These are phyloP conservation scores for Austrolebias charrua DNA, from an alignment of 2,797 vertebrate genomes.

Conservation along the genomic window DNA sequence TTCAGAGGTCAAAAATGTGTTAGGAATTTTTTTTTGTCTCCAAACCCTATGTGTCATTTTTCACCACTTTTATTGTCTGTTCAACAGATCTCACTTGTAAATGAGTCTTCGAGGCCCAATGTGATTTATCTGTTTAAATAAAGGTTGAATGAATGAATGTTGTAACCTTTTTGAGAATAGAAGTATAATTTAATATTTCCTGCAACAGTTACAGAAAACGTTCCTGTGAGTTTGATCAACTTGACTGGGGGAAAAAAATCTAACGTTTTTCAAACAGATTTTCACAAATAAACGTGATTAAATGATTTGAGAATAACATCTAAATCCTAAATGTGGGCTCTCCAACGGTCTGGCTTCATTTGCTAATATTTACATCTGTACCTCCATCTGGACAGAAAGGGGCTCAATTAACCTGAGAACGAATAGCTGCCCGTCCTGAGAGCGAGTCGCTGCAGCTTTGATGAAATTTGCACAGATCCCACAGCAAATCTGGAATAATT, in stretches of 20 bases:
- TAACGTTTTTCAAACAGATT: slow-evolving; percentile 1
- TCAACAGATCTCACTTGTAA: too few relatives aligned
- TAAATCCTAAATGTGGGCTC: slow-evolving; percentile 44
- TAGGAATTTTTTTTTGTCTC: too few relatives aligned
- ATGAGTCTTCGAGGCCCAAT: too few relatives aligned
- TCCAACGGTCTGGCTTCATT: slow-evolving; percentile 41
- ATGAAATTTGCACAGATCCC: slow-evolving; percentile 69
- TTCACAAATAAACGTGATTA: slow-evolving; percentile 26
- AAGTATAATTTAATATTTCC: too few relatives aligned
- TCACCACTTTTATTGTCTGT: too few relatives aligned
- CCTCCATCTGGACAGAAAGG: slow-evolving; percentile 71
- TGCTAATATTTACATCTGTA: slow-evolving; percentile 74
- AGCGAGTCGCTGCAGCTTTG: slow-evolving; percentile 32
- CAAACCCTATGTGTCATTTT: too few relatives aligned
- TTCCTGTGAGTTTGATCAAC: not conserved
- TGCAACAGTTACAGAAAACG: too few relatives aligned
- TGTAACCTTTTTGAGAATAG: too few relatives aligned
- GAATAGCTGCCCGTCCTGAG: slow-evolving; percentile 59
- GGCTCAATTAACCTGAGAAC: slow-evolving; percentile 74
- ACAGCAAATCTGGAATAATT: slow-evolving; percentile 64
- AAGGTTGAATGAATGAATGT: too few relatives aligned
- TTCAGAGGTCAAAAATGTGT: too few relatives aligned
- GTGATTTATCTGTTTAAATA: too few relatives aligned
- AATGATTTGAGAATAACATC: slow-evolving; percentile 33
- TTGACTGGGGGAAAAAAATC: not conserved